These are phyloP conservation scores for Apis laboriosa DNA, from an alignment of 1,140 invertebrate species.

Conservation along the genomic window DNA sequence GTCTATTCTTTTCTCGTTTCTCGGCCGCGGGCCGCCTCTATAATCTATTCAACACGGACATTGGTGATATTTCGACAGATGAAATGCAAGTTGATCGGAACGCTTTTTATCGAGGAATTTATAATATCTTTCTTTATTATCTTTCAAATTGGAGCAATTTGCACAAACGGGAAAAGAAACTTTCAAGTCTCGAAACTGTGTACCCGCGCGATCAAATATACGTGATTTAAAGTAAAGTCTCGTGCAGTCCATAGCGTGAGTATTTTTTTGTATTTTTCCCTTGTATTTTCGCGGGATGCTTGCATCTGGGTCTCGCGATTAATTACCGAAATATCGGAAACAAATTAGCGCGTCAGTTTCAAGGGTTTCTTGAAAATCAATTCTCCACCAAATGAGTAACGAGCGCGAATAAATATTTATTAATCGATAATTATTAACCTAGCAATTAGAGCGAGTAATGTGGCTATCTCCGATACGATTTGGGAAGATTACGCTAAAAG, in stretches of 20 bases:
- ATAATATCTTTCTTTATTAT: too few species aligned
- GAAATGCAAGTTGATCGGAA: slow-evolving; percentile 24
- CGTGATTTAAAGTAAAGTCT: too few species aligned
- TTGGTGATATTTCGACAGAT: slow-evolving; percentile 12
- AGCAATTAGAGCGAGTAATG: background rate
- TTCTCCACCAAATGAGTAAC: background rate
- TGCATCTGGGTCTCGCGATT: background rate
- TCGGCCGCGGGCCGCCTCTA: slow-evolving; percentile 11
- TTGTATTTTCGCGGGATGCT: background rate
- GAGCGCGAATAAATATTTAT: background rate
- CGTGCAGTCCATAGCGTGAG: too few species aligned
- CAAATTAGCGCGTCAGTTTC: slow-evolving; percentile 14
- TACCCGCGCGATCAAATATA: too few species aligned
- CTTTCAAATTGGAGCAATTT: too few species aligned
- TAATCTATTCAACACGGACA: slow-evolving; percentile 27
- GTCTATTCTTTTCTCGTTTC: slow-evolving; percentile 29
- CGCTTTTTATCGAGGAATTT: too few species aligned
- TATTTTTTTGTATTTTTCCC: background rate
- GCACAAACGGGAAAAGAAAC: too few species aligned
- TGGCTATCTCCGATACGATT: background rate
- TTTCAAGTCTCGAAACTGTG: too few species aligned
- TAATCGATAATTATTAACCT: background rate
- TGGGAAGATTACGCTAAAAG: too few species aligned
- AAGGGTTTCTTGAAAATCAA: background rate
- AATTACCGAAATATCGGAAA: slow-evolving; percentile 44